phyloP scores from a whole-genome alignment of 2,113 vertebrate genomes.

The Rissa tridactyla region DNA sequence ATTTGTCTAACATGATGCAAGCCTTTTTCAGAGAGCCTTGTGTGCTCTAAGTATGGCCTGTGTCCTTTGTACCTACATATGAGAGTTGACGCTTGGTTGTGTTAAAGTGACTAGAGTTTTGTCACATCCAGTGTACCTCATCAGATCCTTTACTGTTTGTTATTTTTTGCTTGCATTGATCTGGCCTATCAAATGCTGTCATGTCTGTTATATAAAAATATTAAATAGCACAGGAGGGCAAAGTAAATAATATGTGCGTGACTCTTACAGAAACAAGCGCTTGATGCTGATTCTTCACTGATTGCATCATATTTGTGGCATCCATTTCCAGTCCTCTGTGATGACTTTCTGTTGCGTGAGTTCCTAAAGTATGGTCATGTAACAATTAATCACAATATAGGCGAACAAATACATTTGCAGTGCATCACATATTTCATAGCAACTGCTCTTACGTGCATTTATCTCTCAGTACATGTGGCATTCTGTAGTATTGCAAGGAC shows the following conservation, averaged over 20 bases:
- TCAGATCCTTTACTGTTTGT: background rate
- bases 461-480: background rate
- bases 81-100: background rate
- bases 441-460: background rate
- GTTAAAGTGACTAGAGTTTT: background rate
- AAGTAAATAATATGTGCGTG: background rate
- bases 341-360: background rate
- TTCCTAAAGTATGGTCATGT: background rate
- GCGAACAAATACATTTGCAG: background rate
- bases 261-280: background rate
- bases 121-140: background rate
- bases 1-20: background rate
- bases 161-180: background rate
- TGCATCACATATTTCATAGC: background rate
- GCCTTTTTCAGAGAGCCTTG: background rate
- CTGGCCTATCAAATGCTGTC: background rate
- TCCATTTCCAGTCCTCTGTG: background rate
- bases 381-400: background rate
- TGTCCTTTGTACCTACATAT: background rate
- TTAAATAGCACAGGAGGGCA: background rate
- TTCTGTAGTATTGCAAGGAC: background rate
- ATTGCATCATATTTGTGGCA: background rate
- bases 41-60: background rate
- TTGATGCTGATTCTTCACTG: background rate
- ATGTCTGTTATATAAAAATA: background rate